phyloP scores from a whole-genome alignment of 1,140 invertebrate species.

The Leptinotarsa lineolata region DNA sequence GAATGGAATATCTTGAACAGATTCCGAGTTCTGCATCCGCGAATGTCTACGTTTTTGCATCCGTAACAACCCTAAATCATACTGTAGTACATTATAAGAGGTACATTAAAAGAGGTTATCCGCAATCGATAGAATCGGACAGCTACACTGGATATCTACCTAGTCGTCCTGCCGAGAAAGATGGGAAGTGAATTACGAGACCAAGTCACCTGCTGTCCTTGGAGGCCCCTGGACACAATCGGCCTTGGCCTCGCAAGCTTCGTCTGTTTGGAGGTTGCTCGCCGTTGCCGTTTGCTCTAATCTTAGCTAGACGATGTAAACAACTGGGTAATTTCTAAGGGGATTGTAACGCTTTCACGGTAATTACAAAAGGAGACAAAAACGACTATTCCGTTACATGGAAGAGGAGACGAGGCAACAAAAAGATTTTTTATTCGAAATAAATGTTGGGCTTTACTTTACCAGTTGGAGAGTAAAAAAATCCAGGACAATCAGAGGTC shows the following conservation, averaged over 20 bases:
- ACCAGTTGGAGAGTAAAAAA: too few species aligned
- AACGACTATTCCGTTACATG: too few species aligned
- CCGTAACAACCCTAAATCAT: too few species aligned
- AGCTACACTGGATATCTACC: not conserved
- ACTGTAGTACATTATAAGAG: too few species aligned
- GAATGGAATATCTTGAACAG: too few species aligned
- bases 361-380: not conserved
- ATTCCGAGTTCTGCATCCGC: too few species aligned
- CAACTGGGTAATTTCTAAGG: not conserved
- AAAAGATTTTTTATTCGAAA: too few species aligned
- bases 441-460: too few species aligned
- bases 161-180: not conserved
- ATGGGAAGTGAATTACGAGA: not conserved
- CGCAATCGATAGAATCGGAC: not conserved
- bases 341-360: not conserved
- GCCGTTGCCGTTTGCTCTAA: slow-evolving; percentile 6
- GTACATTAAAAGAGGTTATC: too few species aligned
- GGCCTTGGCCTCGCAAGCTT: slow-evolving; percentile 42
- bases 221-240: slow-evolving; percentile 43
- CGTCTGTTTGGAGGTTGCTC: not conserved
- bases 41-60: too few species aligned
- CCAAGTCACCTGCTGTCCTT: slow-evolving; percentile 43
- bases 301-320: not conserved
- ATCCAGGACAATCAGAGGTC: too few species aligned
- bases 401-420: too few species aligned